A percentile compares a stretch with the other conserved stretches of the same genome.
phyloP scores from a whole-genome alignment of 2,888 invertebrate genomes.

The Apotomis betuletana region DNA sequence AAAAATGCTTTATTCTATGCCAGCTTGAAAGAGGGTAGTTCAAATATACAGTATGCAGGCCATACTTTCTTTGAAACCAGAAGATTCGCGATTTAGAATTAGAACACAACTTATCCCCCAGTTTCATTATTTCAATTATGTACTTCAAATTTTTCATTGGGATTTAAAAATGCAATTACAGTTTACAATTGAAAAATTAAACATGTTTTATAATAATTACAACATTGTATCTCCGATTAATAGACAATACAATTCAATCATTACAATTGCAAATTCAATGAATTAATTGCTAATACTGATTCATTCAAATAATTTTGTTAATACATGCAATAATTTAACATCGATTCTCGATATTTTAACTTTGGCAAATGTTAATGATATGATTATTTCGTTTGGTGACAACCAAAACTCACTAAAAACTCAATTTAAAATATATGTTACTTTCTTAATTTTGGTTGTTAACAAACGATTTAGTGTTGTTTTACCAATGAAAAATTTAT shows the following conservation, averaged over 20 bases:
- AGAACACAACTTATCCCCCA: slow-evolving; percentile 47
- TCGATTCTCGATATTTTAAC: slow-evolving; percentile 49
- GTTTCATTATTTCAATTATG: slow-evolving; percentile 43
- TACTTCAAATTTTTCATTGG: slow-evolving; percentile 71
- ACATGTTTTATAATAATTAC: slow-evolving; percentile 54
- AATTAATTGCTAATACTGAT: slow-evolving; percentile 67
- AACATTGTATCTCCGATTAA: slow-evolving; percentile 48
- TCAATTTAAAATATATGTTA: too few species aligned
- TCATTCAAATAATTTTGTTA: slow-evolving; percentile 57
- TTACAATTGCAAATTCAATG: slow-evolving; percentile 65
- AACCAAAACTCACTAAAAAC: background rate
- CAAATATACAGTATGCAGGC: slow-evolving; percentile 66
- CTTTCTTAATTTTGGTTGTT: too few species aligned
- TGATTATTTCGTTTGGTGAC: slow-evolving; percentile 12
- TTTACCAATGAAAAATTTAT: slow-evolving; percentile 70
- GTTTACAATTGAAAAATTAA: slow-evolving; percentile 46
- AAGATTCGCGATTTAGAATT: slow-evolving; percentile 46
- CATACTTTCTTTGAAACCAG: slow-evolving; percentile 62
- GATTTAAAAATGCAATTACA: slow-evolving; percentile 53
- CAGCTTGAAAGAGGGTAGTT: slow-evolving; percentile 43
- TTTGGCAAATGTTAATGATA: slow-evolving; percentile 53
- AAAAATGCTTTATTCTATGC: background rate
- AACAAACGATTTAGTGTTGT: slow-evolving; percentile 42
- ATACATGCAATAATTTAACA: slow-evolving; percentile 45
- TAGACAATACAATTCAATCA: slow-evolving; percentile 62